Evolutionary conservation across 2,113 vertebrate species (phyloP).

Genomic region (Chloropsis cyanopogon): DNA sequence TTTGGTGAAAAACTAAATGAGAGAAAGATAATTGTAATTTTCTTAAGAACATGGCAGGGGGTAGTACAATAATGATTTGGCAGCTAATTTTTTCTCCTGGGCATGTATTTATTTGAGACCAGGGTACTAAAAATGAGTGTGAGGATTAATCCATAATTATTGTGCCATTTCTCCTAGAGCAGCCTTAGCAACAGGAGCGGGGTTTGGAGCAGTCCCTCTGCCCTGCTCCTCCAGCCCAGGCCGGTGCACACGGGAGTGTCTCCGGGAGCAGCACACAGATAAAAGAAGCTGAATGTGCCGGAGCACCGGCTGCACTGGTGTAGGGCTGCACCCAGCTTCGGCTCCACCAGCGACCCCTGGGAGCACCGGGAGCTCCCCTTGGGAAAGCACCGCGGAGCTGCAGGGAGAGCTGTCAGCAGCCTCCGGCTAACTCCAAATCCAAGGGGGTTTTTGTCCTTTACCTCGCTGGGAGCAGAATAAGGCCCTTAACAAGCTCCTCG

Average conservation of each 20-base stretch:
- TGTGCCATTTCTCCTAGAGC: neutral
- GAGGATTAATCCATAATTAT: slow-evolving; percentile 32
- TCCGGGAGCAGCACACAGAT: neutral
- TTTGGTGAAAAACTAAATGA: neutral
- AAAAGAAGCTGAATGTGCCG: neutral
- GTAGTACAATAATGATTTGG: slow-evolving; percentile 8
- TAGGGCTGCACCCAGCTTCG: accelerated
- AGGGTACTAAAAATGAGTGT: slow-evolving; percentile 1
- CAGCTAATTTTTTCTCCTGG: slow-evolving; percentile 15
- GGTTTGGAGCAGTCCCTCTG: neutral
- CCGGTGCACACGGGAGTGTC: neutral
- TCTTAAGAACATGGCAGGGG: neutral
- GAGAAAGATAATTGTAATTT: slow-evolving; percentile 24
- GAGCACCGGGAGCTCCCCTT: neutral
- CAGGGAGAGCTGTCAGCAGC: neutral
- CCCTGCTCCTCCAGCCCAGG: neutral
- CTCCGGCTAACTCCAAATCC: neutral
- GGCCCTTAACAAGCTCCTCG: neutral
- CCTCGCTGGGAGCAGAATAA: neutral
- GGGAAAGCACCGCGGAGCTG: neutral
- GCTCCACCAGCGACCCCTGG: neutral
- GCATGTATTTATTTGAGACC: slow-evolving; percentile 26
- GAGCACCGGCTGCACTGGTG: neutral
- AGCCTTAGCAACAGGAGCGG: slow-evolving; percentile 28
- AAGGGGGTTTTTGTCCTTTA: neutral